A percentile compares a stretch with the other conserved stretches of the same genome.
Conservation (phyloP, 2,888 invertebrate genomes). For the Adineta ricciae region DNA sequence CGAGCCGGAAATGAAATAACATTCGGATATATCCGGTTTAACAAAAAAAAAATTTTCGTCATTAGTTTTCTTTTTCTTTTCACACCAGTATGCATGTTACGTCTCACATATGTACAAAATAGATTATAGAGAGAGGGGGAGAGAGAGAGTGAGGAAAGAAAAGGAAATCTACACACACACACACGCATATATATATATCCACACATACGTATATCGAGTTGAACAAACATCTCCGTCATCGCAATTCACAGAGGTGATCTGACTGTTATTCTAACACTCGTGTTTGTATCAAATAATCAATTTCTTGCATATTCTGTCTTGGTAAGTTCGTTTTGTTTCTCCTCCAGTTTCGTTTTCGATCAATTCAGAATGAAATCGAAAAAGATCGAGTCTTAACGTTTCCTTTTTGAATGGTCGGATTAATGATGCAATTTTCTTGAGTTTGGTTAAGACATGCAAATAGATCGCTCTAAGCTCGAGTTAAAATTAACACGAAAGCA, state of each 20-base stretch:
- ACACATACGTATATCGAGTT: background rate
- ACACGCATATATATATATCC: background rate
- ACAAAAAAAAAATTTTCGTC: background rate
- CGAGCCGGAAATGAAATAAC: background rate
- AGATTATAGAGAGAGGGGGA: background rate
- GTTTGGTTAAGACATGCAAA: background rate
- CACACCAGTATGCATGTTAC: background rate
- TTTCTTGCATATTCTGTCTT: background rate
- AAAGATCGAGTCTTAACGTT: background rate
- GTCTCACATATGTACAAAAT: constrained; percentile 5
- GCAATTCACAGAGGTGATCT: background rate
- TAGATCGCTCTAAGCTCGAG: background rate
- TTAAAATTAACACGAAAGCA: background rate
- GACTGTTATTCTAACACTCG: background rate
- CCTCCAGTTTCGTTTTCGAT: background rate
- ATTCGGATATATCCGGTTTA: background rate
- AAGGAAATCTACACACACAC: background rate
- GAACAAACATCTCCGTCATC: background rate
- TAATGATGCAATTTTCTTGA: background rate
- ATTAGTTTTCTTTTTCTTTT: background rate
- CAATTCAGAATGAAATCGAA: background rate
- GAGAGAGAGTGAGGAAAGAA: background rate
- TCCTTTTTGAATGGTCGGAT: background rate
- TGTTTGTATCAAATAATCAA: background rate
- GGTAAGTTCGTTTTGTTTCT: too few species aligned